These are phyloP conservation scores for Neomicropteryx cornuta DNA, from an alignment of 1,140 invertebrate species.

Conservation along the genomic window DNA sequence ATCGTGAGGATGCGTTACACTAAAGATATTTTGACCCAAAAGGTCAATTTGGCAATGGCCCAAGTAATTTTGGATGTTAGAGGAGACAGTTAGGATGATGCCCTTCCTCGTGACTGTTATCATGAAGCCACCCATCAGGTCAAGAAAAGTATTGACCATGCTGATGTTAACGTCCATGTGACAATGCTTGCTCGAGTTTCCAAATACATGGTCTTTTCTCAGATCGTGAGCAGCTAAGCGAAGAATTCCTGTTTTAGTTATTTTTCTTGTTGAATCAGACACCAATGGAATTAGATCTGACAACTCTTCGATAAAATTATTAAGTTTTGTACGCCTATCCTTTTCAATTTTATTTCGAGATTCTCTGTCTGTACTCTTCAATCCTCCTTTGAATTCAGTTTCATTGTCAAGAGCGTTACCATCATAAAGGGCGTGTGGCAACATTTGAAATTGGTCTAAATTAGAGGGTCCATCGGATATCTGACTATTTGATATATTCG, in stretches of 20 bases:
- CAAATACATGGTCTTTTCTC: conserved; percentile 43
- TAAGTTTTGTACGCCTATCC: conserved; percentile 79
- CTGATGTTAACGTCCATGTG: conserved; percentile 32
- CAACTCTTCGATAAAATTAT: conserved; percentile 74
- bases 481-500: too few relatives aligned
- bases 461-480: too few relatives aligned
- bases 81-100: conserved; percentile 78
- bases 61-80: conserved; percentile 72
- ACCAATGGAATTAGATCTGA: conserved; percentile 73
- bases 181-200: conserved; percentile 34
- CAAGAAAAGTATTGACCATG: conserved; percentile 38
- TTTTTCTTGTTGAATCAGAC: conserved; percentile 64
- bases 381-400: too few relatives aligned
- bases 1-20: conserved; percentile 71
- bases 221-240: conserved; percentile 73
- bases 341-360: conserved; percentile 81
- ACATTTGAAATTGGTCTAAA: too few relatives aligned
- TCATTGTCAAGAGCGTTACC: too few relatives aligned
- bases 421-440: too few relatives aligned
- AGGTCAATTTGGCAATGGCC: conserved; percentile 79
- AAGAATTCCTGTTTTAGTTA: conserved; percentile 86
- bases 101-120: conserved; percentile 71
- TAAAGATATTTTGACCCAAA: conserved; percentile 74
- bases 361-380: conserved; percentile 53
- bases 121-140: conserved; percentile 59